Evolutionary conservation across 2,113 vertebrate genomes (phyloP), one percentile per base, ranked within the genome.

Genomic region (Syngnathoides biaculeatus): DNA sequence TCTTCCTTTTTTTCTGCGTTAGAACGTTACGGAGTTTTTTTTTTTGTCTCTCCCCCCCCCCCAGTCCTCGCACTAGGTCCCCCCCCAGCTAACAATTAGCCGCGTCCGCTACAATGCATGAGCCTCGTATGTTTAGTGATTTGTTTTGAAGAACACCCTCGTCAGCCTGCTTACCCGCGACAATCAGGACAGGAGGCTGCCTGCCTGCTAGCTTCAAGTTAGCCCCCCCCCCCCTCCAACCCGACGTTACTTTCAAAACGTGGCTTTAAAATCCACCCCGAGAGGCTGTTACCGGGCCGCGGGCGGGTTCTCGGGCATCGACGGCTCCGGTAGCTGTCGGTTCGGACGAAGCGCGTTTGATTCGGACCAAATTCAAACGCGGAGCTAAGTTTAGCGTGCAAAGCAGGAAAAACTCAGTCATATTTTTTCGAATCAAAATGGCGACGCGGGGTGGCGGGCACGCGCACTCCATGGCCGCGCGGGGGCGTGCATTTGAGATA

Each of bases 361-460:
- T 62, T 62, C 67, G 73, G 64, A 79, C 79, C 68, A 71, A 62
- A 80, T 72, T 78, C 70, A 75, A 72, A 78, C 75, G 73, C 74
- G 59, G 72, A 64, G 82, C 80, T 79, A 86, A 83, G 74, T 87
- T 85, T 86, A 89, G 83, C 88, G 84, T 69, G 83, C 80, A 79
- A 86, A 79, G 78, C 81, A 85, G 86, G 76, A 86, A 84, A 92
- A 92, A 91, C 86, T 83, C 87, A 84, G 76, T 90, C 85, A 89
- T 92, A 86, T 90, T 90, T 87, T 91, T 62, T 90, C 81, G 79
- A 90, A 89, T 90, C 90, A 92, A 92, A 92, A 92, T 92, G 91
- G 91, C 91, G 91, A 88, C 83, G 79, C 70, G 71, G 74, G 57
- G 26, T 57, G 55, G 52, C 82, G 83, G 22, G 85, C 71, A 66